These are phyloP conservation scores for Tupiocoris notatus DNA, from an alignment of 2,888 invertebrate genomes.

Conservation along the genomic window DNA sequence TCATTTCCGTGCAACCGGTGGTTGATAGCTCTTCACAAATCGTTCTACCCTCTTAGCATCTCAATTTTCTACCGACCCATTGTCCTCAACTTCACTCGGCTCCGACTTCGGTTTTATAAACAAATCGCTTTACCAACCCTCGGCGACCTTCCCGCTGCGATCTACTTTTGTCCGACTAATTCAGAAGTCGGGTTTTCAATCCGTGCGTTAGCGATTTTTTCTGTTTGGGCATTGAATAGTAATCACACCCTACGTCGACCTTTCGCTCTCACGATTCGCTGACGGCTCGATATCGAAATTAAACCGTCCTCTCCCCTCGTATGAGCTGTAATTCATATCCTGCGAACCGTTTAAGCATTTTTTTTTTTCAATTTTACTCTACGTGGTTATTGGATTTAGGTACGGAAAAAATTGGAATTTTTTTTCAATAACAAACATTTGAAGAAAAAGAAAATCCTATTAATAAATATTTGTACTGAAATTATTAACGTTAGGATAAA, in stretches of 20 bases:
- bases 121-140: not conserved
- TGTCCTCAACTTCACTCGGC: not conserved
- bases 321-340: too few relatives aligned
- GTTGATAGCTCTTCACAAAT: conserved; percentile 5
- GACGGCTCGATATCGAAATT: not conserved
- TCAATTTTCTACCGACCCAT: not conserved
- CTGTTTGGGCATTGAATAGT: not conserved
- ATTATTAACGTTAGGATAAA: too few relatives aligned
- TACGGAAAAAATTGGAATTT: too few relatives aligned
- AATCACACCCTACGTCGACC: not conserved
- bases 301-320: not conserved
- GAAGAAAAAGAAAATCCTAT: too few relatives aligned
- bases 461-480: too few relatives aligned
- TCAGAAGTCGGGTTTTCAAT: not conserved
- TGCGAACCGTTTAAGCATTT: too few relatives aligned
- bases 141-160: not conserved
- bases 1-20: conserved; percentile 26
- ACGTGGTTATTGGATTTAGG: too few relatives aligned
- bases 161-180: not conserved
- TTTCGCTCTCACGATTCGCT: not conserved
- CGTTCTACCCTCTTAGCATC: conserved; percentile 12
- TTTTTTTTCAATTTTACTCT: too few relatives aligned
- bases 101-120: not conserved
- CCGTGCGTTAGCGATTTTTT: not conserved
- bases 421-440: too few relatives aligned